Conservation (phyloP, 2,888 invertebrate species). For the Mythimna vitellina region DNA sequence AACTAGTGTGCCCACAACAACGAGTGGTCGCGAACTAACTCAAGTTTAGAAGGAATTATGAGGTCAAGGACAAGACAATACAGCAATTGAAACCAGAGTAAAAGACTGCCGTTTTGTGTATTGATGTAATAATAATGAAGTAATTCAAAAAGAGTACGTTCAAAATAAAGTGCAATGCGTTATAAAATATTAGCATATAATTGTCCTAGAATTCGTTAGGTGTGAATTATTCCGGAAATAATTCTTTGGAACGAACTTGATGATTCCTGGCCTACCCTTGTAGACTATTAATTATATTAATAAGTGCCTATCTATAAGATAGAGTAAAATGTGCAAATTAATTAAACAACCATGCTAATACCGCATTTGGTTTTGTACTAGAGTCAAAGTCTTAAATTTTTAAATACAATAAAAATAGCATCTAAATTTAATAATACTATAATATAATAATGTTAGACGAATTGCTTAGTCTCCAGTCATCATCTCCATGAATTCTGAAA, state of each 20-base stretch:
- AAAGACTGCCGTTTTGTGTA: conserved; percentile 66
- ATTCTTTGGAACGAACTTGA: conserved; percentile 81
- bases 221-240: conserved; percentile 87
- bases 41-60: conserved; percentile 42
- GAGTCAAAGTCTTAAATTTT: conserved; percentile 79
- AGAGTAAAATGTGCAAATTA: conserved; percentile 74
- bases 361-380: conserved; percentile 87
- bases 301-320: conserved; percentile 85
- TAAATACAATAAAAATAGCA: conserved; percentile 79
- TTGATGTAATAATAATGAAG: conserved; percentile 59
- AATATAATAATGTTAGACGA: conserved; percentile 63
- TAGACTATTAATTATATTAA: conserved; percentile 70
- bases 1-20: conserved; percentile 30
- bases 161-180: conserved; percentile 74
- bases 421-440: conserved; percentile 81
- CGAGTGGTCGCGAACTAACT: conserved; percentile 34
- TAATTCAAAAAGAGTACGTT: conserved; percentile 50
- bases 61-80: conserved; percentile 56
- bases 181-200: conserved; percentile 86
- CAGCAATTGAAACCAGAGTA: conserved; percentile 58
- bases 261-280: conserved; percentile 66
- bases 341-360: conserved; percentile 84
- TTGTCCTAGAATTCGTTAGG: conserved; percentile 74
- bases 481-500: conserved; percentile 98
- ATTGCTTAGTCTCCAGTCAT: conserved; percentile 95